Conservation (phyloP, 2,797 vertebrate genomes). For the Sylvilagus floridanus region DNA sequence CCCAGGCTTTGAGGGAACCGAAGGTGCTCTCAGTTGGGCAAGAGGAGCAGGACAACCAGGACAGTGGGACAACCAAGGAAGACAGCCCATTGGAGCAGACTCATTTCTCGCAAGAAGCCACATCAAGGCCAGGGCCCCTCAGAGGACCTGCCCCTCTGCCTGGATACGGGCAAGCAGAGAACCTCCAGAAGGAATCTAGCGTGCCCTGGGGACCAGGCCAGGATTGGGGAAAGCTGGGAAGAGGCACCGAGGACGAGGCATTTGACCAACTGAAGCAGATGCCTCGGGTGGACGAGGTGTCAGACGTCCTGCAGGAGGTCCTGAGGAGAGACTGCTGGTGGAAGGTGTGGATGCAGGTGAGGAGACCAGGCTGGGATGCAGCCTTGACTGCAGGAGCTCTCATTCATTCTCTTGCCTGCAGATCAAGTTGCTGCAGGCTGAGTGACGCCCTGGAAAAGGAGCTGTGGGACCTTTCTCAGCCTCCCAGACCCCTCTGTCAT, state of each 20-base stretch:
- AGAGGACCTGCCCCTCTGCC: background rate
- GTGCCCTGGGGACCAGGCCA: background rate
- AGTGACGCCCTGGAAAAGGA: background rate
- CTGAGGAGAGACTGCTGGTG: background rate
- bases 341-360: background rate
- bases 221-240: background rate
- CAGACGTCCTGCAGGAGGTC: background rate
- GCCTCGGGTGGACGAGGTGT: background rate
- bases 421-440: background rate
- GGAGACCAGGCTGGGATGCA: background rate
- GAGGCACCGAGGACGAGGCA: background rate
- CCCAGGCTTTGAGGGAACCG: slow-evolving; percentile 1
- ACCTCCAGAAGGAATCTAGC: background rate
- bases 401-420: background rate
- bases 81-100: background rate
- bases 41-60: slow-evolving; percentile 12
- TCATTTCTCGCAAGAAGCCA: background rate
- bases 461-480: background rate
- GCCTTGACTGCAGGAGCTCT: background rate
- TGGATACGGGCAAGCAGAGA: background rate
- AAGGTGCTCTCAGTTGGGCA: background rate
- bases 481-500: background rate
- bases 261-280: background rate
- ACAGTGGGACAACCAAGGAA: background rate
- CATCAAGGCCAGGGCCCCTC: background rate